phyloP scores from a whole-genome alignment of 2,888 invertebrate species.

The Mythimna vitellina region DNA sequence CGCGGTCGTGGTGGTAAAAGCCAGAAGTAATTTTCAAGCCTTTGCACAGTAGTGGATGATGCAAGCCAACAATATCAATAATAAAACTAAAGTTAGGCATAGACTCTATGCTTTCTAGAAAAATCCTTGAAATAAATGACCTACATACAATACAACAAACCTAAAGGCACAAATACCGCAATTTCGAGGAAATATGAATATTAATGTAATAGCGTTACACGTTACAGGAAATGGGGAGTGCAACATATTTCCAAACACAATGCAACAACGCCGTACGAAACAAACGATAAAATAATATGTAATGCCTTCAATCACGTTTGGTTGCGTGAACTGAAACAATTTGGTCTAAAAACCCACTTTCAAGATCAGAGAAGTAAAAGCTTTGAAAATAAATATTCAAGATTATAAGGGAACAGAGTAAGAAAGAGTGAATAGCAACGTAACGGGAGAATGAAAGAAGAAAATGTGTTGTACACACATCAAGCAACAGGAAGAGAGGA shows the following conservation, averaged over 20 bases:
- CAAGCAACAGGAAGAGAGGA: not conserved
- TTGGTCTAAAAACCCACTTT: slow-evolving; percentile 19
- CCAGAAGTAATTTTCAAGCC: not conserved
- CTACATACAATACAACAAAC: slow-evolving; percentile 37
- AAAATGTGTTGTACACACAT: not conserved
- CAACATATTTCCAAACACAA: slow-evolving; percentile 54
- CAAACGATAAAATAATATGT: slow-evolving; percentile 53
- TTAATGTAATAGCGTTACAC: slow-evolving; percentile 35
- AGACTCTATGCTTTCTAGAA: not conserved
- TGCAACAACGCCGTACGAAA: slow-evolving; percentile 42
- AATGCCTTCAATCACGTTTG: slow-evolving; percentile 28
- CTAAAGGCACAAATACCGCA: slow-evolving; percentile 44
- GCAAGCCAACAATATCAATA: not conserved
- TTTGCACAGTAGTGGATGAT: no score
- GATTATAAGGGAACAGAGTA: not conserved
- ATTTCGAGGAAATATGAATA: slow-evolving; percentile 56
- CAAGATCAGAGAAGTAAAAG: not conserved
- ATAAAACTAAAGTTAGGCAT: not conserved
- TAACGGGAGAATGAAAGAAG: not conserved
- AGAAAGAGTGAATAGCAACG: not conserved
- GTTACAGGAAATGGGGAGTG: slow-evolving; percentile 53
- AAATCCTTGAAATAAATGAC: slow-evolving; percentile 14
- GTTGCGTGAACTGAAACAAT: slow-evolving; percentile 34
- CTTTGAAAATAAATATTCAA: not conserved
- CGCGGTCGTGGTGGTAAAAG: no score